phyloP scores from a whole-genome alignment of 2,888 invertebrate genomes.

The Thymelicus sylvestris region DNA sequence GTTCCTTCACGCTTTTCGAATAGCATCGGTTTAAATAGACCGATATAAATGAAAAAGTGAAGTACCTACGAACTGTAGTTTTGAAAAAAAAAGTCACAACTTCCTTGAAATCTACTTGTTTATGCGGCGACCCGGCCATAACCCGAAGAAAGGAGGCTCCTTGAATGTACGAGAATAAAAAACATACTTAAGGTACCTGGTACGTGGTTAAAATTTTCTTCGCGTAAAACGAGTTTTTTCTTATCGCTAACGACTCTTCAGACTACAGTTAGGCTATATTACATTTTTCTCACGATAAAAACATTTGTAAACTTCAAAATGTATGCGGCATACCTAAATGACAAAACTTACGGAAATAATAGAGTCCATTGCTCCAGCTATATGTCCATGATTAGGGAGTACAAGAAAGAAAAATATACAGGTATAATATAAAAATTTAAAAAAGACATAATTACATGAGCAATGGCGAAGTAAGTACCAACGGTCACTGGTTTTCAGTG shows the following conservation, averaged over 20 bases:
- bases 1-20: too few species aligned
- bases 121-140: background rate
- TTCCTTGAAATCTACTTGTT: background rate
- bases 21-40: too few species aligned
- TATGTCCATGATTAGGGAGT: too few species aligned
- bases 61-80: background rate
- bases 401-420: too few species aligned
- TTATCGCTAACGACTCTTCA: background rate
- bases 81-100: background rate
- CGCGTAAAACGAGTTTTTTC: background rate
- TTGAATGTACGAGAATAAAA: constrained; percentile 9
- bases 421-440: too few species aligned
- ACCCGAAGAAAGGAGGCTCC: constrained; percentile 1
- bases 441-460: too few species aligned
- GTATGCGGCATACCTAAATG: too few species aligned
- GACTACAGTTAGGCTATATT: background rate
- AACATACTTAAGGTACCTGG: background rate
- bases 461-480: too few species aligned
- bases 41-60: too few species aligned
- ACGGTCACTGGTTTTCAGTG: too few species aligned
- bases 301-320: background rate
- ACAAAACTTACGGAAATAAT: too few species aligned
- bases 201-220: constrained; percentile 1
- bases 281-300: background rate
- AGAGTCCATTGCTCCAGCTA: too few species aligned